These are phyloP conservation scores for Oncopodura yosiiana DNA, from an alignment of 1,140 invertebrate genomes.

Conservation along the genomic window DNA sequence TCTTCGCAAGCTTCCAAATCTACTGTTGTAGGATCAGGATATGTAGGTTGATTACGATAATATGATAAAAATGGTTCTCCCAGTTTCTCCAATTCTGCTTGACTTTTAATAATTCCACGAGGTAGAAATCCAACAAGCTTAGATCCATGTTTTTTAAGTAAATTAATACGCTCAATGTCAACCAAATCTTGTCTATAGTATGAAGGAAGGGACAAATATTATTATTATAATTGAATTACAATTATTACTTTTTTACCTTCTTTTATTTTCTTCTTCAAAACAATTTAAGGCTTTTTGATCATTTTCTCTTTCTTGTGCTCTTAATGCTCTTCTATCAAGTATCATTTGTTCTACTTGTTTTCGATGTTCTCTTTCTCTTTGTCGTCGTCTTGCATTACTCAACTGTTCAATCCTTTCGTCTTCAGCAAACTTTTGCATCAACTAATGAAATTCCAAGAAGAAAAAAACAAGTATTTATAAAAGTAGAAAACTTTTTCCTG, in stretches of 20 bases:
- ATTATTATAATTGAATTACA: background rate
- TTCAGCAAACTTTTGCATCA: constrained; percentile 34
- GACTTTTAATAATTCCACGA: constrained; percentile 26
- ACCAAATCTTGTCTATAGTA: constrained; percentile 17
- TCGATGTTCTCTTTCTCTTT: constrained; percentile 27
- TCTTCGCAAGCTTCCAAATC: constrained; percentile 29
- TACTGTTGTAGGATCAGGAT: constrained; percentile 24
- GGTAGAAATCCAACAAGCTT: constrained; percentile 32
- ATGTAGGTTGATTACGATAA: constrained; percentile 18
- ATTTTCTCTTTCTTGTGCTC: constrained; percentile 27
- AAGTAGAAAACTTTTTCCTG: background rate
- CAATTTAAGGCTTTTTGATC: constrained; percentile 20
- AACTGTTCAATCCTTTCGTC: constrained; percentile 33
- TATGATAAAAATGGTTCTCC: constrained; percentile 31
- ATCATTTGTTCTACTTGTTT: constrained; percentile 34
- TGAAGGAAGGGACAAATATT: no score
- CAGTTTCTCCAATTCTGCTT: constrained; percentile 24
- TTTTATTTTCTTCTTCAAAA: constrained; percentile 20
- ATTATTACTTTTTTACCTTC: constrained; percentile 10
- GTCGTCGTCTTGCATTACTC: constrained; percentile 24
- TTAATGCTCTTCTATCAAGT: constrained; percentile 23
- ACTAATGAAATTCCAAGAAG: constrained; percentile 6
- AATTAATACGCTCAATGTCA: constrained; percentile 20
- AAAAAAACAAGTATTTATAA: background rate
- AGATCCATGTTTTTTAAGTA: constrained; percentile 28